These are phyloP conservation scores for Calyptomena viridis DNA, from an alignment of 2,113 vertebrate genomes.

Conservation along the genomic window DNA sequence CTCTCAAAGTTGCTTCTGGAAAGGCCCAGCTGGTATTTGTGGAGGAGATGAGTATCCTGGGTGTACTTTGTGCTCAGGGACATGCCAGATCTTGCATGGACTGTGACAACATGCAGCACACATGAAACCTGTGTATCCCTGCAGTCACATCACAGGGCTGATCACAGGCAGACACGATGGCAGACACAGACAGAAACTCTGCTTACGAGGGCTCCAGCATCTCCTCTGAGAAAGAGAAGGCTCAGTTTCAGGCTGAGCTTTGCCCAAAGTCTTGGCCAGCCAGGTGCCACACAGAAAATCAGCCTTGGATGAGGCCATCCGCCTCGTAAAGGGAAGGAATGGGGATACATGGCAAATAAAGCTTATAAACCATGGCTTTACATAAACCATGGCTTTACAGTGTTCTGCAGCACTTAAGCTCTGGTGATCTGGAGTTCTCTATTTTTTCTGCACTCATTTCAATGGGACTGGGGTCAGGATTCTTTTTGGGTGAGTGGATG, in stretches of 20 bases:
- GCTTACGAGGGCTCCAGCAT: not conserved
- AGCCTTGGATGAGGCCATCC: no score
- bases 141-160: not conserved
- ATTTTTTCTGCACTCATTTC: not conserved
- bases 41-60: not conserved
- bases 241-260: not conserved
- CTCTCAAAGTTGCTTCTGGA: not conserved
- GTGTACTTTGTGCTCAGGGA: not conserved
- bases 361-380: not conserved
- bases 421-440: not conserved
- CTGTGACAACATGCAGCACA: not conserved
- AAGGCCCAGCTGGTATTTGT: not conserved
- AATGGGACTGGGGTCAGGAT: not conserved
- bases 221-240: not conserved
- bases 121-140: not conserved
- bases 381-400: not conserved
- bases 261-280: not conserved
- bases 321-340: not conserved
- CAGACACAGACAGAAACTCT: not conserved
- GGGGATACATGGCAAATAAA: not conserved
- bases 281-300: not conserved
- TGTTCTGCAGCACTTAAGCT: not conserved
- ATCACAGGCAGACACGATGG: accelerated
- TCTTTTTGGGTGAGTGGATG: not conserved
- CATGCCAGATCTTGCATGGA: not conserved